phyloP scores from a whole-genome alignment of 2,888 invertebrate genomes.

The Cyclophora albipunctata region DNA sequence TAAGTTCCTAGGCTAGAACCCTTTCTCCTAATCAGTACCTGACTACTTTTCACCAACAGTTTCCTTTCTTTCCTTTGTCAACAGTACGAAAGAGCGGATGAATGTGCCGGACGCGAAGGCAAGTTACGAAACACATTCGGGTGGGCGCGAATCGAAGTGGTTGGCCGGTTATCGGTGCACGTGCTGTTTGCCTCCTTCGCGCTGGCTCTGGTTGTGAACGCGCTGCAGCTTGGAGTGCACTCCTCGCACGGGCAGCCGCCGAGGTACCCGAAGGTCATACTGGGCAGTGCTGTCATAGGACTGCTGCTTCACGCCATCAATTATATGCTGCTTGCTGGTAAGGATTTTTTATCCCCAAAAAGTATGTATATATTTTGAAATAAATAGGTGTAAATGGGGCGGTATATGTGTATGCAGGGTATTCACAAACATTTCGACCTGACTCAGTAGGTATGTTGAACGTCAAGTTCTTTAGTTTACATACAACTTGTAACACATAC shows the following conservation, averaged over 20 bases:
- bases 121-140: constrained; percentile 92
- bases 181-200: constrained; percentile 88
- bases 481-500: too few relatives aligned
- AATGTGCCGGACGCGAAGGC: constrained; percentile 76
- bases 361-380: too few relatives aligned
- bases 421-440: too few relatives aligned
- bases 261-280: constrained; percentile 80
- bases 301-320: constrained; percentile 85
- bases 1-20: too few relatives aligned
- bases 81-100: constrained; percentile 65
- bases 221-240: constrained; percentile 86
- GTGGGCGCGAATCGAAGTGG: constrained; percentile 93
- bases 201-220: constrained; percentile 87
- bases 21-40: too few relatives aligned
- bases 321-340: constrained; percentile 87
- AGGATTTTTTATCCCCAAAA: constrained; percentile 16
- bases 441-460: too few relatives aligned
- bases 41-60: too few relatives aligned
- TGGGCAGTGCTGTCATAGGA: constrained; percentile 86
- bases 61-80: too few relatives aligned
- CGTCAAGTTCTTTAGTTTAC: too few relatives aligned
- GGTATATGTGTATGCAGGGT: too few relatives aligned
- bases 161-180: constrained; percentile 86
- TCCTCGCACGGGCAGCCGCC: constrained; percentile 66
- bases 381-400: too few relatives aligned